Percentiles rank a stretch among this genome's conserved stretches.
Conservation (phyloP, 2,113 vertebrate species). For the Seriola aureovittata region DNA sequence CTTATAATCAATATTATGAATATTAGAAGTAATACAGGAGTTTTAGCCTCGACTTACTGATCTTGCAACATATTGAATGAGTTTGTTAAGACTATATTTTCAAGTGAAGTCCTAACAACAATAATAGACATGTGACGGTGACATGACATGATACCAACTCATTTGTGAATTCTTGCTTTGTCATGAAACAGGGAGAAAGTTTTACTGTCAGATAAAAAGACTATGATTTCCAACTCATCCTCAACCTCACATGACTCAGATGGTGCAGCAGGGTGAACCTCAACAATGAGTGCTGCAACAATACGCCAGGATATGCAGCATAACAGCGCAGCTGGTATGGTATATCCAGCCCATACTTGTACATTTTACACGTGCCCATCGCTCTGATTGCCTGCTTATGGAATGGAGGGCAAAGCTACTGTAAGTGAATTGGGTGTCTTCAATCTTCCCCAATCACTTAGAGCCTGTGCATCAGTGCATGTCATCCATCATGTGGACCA, state of each 20-base stretch:
- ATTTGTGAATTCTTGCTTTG: too few species aligned
- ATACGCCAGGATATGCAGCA: slow-evolving; percentile 14
- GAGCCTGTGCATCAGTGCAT: slow-evolving; percentile 88
- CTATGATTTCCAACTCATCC: not conserved
- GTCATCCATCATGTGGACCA: slow-evolving; percentile 93
- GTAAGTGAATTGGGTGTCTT: slow-evolving; percentile 94
- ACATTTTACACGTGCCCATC: slow-evolving; percentile 84
- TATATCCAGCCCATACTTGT: slow-evolving; percentile 32
- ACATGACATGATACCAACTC: too few species aligned
- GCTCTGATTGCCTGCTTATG: slow-evolving; percentile 91
- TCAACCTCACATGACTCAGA: not conserved
- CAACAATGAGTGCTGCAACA: slow-evolving; percentile 2
- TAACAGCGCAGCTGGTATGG: slow-evolving; percentile 20
- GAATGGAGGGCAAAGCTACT: slow-evolving; percentile 89
- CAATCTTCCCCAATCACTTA: slow-evolving; percentile 96
- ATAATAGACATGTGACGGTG: too few species aligned
- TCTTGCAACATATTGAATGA: too few species aligned
- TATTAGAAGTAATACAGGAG: too few species aligned
- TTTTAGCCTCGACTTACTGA: too few species aligned
- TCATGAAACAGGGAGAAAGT: not conserved
- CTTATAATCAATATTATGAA: too few species aligned
- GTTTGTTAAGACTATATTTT: too few species aligned
- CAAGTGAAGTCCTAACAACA: too few species aligned
- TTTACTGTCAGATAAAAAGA: not conserved
- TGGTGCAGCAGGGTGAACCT: slow-evolving; percentile 20